Evolutionary conservation across 53 echinoderm and acorn worm species (phyloP).

Genomic region (Holothuria leucospilota): DNA sequence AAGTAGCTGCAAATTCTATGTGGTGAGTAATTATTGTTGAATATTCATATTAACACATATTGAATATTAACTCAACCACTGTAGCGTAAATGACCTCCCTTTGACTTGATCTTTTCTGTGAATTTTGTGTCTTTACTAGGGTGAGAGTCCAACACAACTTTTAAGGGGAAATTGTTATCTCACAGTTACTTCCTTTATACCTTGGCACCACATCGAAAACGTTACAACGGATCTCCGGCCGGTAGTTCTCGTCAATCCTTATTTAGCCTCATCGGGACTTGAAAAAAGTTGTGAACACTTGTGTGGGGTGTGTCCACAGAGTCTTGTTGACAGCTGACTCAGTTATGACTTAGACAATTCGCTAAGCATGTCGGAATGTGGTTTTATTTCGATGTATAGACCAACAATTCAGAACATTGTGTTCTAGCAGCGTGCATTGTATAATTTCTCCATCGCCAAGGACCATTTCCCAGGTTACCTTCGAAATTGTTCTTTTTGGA

Average conservation of each 20-base stretch:
- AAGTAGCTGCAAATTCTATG: no score
- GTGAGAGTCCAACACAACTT: no score
- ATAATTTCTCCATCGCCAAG: no score
- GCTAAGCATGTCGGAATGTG: slow-evolving; percentile 16
- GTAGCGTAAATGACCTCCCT: slow-evolving; percentile 17
- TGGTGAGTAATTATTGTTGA: neutral
- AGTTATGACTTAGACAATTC: slow-evolving; percentile 37
- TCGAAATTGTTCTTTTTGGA: no score
- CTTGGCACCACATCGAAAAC: neutral
- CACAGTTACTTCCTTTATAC: neutral
- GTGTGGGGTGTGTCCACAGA: slow-evolving; percentile 37
- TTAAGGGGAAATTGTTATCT: slow-evolving; percentile 7
- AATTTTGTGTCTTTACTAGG: slow-evolving; percentile 10
- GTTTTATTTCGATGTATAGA: neutral
- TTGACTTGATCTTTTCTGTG: slow-evolving; percentile 15
- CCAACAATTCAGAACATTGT: no score
- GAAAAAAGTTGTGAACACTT: slow-evolving; percentile 34
- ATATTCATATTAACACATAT: neutral
- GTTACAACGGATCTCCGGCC: neutral
- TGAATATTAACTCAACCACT: slow-evolving; percentile 9
- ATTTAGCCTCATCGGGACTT: neutral
- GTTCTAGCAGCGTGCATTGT: no score
- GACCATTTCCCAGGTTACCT: no score
- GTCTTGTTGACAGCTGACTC: slow-evolving; percentile 41
- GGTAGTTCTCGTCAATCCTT: neutral